Conservation (phyloP, 2,113 vertebrate species). For the Gnathonemus echidnorhynchus region DNA sequence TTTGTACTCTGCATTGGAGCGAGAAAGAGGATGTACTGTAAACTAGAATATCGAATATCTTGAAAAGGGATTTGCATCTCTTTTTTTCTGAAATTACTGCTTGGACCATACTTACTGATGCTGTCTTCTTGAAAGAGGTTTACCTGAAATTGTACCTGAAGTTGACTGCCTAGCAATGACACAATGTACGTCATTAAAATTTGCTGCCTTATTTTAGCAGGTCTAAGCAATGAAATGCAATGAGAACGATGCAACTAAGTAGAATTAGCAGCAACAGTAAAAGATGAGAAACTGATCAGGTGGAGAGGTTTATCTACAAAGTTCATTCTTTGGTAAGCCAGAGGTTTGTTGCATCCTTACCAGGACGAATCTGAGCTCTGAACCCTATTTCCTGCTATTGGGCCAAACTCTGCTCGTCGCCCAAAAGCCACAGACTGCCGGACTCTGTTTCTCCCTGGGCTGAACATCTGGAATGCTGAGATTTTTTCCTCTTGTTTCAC, state of each 20-base stretch:
- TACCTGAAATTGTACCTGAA: neutral
- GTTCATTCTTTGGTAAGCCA: neutral
- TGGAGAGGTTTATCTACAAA: neutral
- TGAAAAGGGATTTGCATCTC: neutral
- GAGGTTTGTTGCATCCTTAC: neutral
- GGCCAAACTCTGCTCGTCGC: slow-evolving; percentile 36
- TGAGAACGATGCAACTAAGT: neutral
- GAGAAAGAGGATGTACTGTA: neutral
- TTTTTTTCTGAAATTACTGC: neutral
- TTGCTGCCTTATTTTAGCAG: neutral
- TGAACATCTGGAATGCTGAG: slow-evolving; percentile 48
- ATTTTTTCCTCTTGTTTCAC: slow-evolving; percentile 58
- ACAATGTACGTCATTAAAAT: neutral
- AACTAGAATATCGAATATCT: neutral
- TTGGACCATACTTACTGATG: neutral
- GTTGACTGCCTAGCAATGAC: neutral
- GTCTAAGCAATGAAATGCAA: neutral
- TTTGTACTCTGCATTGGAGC: neutral
- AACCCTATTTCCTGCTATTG: slow-evolving; percentile 2
- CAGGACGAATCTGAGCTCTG: neutral
- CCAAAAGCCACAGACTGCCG: slow-evolving; percentile 63
- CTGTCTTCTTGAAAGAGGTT: neutral
- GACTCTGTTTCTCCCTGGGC: slow-evolving; percentile 42
- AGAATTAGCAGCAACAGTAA: neutral
- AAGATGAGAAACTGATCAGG: neutral